These are phyloP conservation scores for Takifugu rubripes DNA, from an alignment of 2,797 vertebrate species.

Conservation along the genomic window DNA sequence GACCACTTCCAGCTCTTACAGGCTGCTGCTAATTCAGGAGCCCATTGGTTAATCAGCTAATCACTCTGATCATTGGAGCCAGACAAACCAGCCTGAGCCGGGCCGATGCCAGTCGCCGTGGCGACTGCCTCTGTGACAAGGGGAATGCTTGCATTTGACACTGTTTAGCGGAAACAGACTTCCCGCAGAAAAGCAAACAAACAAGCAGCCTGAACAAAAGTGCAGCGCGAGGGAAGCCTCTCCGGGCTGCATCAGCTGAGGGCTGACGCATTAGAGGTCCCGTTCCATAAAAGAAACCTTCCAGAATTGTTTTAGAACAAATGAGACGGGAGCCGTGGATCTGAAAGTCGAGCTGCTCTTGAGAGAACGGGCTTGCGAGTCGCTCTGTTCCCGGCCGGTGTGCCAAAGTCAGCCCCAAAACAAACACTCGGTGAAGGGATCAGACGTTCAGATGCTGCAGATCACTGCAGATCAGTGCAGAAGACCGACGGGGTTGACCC, in stretches of 20 bases:
- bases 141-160: conserved; percentile 52
- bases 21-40: conserved; percentile 42
- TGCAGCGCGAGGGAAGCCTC: conserved; percentile 25
- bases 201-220: conserved; percentile 57
- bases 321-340: conserved; percentile 4
- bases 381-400: conserved; percentile 40
- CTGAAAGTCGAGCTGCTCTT: conserved; percentile 66
- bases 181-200: conserved; percentile 65
- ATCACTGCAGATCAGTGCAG: conserved; percentile 28
- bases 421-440: conserved; percentile 52
- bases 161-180: conserved; percentile 46
- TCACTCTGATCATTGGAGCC: conserved; percentile 58
- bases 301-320: conserved; percentile 17
- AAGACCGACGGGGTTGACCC: neutral
- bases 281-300: conserved; percentile 1
- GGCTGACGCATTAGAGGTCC: conserved; percentile 5
- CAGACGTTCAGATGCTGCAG: conserved; percentile 23
- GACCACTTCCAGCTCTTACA: conserved; percentile 47
- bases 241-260: neutral
- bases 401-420: conserved; percentile 55
- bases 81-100: conserved; percentile 54
- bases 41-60: conserved; percentile 65
- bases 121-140: conserved; percentile 39
- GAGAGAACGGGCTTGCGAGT: conserved; percentile 57
- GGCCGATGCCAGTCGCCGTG: conserved; percentile 38